A percentile compares a stretch with the other conserved stretches of the same genome.
These are phyloP conservation scores for Kryptopterus vitreolus DNA, from an alignment of 2,797 vertebrate genomes.

Conservation along the genomic window DNA sequence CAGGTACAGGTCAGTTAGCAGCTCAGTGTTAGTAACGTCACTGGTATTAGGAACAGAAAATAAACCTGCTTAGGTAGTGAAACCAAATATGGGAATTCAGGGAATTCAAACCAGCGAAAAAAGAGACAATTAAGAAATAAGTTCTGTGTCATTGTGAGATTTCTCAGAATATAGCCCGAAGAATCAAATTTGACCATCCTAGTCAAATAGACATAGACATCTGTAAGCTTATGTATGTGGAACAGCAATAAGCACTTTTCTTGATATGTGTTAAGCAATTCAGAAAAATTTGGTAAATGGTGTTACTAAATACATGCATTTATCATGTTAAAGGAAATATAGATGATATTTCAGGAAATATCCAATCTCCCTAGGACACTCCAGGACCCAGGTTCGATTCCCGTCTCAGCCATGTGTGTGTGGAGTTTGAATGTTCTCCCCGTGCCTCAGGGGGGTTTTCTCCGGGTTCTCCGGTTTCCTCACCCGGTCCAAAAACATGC, in stretches of 20 bases:
- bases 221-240: not conserved
- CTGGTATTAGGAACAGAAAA: not conserved
- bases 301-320: not conserved
- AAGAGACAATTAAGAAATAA: not conserved
- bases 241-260: not conserved
- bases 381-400: too few relatives aligned
- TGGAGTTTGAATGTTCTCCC: too few relatives aligned
- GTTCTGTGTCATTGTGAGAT: not conserved
- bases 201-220: not conserved
- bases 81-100: not conserved
- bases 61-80: not conserved
- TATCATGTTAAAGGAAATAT: not conserved
- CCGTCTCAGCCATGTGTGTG: too few relatives aligned
- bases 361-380: too few relatives aligned
- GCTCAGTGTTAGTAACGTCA: not conserved
- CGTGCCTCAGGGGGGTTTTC: too few relatives aligned
- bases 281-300: not conserved
- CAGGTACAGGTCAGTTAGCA: conserved; percentile 17
- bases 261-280: not conserved
- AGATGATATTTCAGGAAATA: too few relatives aligned
- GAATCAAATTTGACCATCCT: not conserved
- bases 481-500: too few relatives aligned
- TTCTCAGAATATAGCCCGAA: not conserved
- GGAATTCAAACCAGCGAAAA: not conserved
- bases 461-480: too few relatives aligned